Evolutionary conservation across 2,113 vertebrate species (phyloP).

Genomic region (Macrotus californicus): DNA sequence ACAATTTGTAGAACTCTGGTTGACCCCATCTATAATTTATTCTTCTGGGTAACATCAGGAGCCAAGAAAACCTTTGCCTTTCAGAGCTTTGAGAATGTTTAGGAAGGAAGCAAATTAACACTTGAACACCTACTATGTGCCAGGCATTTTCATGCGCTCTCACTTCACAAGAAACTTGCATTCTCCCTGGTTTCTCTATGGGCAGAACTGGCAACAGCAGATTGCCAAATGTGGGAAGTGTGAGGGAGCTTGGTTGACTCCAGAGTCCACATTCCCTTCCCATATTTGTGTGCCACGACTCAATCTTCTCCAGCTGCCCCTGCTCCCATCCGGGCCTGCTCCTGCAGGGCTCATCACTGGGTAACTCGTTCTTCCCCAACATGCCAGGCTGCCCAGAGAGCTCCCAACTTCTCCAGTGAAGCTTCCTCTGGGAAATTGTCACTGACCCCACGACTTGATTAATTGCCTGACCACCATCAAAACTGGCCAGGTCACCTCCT

Average conservation of each 20-base stretch:
- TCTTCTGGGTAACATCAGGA: not conserved
- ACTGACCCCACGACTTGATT: not conserved
- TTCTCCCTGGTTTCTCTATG: not conserved
- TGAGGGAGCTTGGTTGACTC: not conserved
- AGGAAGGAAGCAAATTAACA: not conserved
- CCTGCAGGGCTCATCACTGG: not conserved
- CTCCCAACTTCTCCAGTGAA: not conserved
- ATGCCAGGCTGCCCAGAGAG: fast-evolving
- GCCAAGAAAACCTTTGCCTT: not conserved
- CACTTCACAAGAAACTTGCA: not conserved
- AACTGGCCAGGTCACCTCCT: not conserved
- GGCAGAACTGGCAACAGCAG: not conserved
- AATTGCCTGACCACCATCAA: not conserved
- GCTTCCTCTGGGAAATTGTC: not conserved
- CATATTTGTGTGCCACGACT: not conserved
- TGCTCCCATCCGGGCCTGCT: not conserved
- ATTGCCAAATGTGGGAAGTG: not conserved
- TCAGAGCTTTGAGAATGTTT: not conserved
- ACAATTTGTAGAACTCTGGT: not conserved
- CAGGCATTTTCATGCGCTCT: not conserved
- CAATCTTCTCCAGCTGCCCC: not conserved
- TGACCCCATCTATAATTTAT: not conserved
- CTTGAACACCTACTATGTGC: not conserved
- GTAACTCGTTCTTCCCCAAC: fast-evolving
- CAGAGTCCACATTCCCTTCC: not conserved